These are phyloP conservation scores for Oligia fasciuncula DNA, from an alignment of 2,888 invertebrate species.

Conservation along the genomic window DNA sequence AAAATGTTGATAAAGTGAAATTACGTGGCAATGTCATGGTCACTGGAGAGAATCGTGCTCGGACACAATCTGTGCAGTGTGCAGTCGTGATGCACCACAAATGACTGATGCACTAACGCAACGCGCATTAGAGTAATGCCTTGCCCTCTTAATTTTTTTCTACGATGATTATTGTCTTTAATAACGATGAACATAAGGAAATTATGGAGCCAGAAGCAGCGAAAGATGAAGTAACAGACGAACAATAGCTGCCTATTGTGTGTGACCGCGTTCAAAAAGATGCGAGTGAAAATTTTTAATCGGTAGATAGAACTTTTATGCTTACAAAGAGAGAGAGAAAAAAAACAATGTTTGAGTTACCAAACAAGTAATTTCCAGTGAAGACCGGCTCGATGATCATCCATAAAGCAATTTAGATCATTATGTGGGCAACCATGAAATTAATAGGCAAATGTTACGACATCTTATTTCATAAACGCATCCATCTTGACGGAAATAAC, in stretches of 20 bases:
- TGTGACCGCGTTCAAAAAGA: constrained; percentile 57
- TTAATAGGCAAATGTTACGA: constrained; percentile 81
- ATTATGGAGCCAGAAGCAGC: constrained; percentile 68
- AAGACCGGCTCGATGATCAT: constrained; percentile 54
- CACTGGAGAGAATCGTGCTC: constrained; percentile 78
- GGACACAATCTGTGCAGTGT: constrained; percentile 72
- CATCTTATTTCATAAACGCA: constrained; percentile 78
- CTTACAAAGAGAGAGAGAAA: constrained; percentile 30
- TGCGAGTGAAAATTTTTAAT: constrained; percentile 54
- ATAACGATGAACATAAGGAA: constrained; percentile 78
- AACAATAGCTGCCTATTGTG: constrained; percentile 59
- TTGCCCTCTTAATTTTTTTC: constrained; percentile 76
- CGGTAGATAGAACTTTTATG: constrained; percentile 39
- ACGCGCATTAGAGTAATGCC: constrained; percentile 82
- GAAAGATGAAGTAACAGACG: constrained; percentile 69
- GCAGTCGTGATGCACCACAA: constrained; percentile 83
- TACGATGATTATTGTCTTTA: constrained; percentile 81
- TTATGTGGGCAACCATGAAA: constrained; percentile 80
- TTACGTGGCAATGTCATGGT: constrained; percentile 86
- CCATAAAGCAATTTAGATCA: constrained; percentile 68
- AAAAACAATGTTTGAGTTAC: constrained; percentile 54
- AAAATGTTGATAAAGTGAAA: constrained; percentile 73
- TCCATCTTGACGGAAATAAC: constrained; percentile 80
- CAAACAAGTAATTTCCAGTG: constrained; percentile 60
- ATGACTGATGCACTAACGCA: constrained; percentile 80